Evolutionary conservation across 2,797 vertebrate species (phyloP), one percentile per base, ranked within the genome.

Genomic region (Gila robusta): DNA sequence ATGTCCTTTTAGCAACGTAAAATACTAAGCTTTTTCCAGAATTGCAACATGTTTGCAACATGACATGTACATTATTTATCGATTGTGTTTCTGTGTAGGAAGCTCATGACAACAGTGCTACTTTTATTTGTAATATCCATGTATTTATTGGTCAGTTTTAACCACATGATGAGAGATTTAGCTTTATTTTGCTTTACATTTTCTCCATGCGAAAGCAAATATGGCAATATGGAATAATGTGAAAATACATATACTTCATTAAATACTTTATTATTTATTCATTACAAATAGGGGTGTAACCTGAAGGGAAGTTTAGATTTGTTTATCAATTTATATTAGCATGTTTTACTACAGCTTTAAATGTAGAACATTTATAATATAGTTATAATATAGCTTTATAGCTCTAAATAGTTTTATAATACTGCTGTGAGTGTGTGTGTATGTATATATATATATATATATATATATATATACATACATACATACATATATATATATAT

Each of bases 1-100:
- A 70, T 73, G 89, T 84, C 88, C 81, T 84, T 87, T 69, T 74
- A 85, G 77, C 86, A 78, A 23, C 4, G 14, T 12, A 23, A 69
- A 37, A 69, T 69, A 7, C 12, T 32, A 8, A 7, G 2, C 5
- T 6, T 6, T 49, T 47, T 28, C 0, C 1, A 2, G 26, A 17
- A 72, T 74, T 28, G 44, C 19, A 47, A 52, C 10, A 49, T 19
- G 16, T 17, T 73, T 47, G 14, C 41, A 71, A 11, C 3, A 1
- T 23, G 9, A 4, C 35, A 28, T 12, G n/a, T 5, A 62, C 3
- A 11, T 10, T 59, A 1, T 54, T n/a, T 12, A 62, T 26, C 0
- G 12, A 26, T 26, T 26, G 21, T 21, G 67, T 70, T 41, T 69
- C 32, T 39, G 10, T 41, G 37, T 26, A 11, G 37, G 9, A 70